Percentiles rank a stretch among this genome's conserved stretches.
Conservation (phyloP, 2,888 invertebrate species). For the Linyphia triangularis region DNA sequence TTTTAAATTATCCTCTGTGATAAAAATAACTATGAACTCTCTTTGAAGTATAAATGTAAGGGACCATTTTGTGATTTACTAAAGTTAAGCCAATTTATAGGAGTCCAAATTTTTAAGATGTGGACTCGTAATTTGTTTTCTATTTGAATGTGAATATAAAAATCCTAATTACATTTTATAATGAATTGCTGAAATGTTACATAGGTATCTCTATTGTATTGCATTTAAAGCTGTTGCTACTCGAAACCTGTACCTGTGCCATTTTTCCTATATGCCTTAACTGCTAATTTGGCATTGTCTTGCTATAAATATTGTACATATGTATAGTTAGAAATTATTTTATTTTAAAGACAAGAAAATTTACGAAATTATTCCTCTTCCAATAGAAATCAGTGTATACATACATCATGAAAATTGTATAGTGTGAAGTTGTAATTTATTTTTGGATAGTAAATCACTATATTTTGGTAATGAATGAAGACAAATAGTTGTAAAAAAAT, state of each 20-base stretch:
- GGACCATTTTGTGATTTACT: conserved; percentile 23
- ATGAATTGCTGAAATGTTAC: not conserved
- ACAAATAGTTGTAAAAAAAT: not conserved
- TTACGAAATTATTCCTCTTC: conserved; percentile 1
- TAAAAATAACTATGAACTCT: conserved; percentile 5
- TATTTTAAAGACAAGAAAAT: conserved; percentile 19
- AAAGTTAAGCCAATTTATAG: not conserved
- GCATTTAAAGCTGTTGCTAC: conserved; percentile 49
- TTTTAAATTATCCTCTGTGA: conserved; percentile 38
- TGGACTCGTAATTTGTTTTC: not conserved
- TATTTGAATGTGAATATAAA: conserved; percentile 1
- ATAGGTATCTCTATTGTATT: conserved; percentile 40
- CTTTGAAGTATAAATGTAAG: not conserved
- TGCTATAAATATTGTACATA: conserved; percentile 36
- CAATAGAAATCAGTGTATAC: conserved; percentile 14
- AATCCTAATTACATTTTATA: not conserved
- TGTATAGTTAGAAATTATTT: conserved; percentile 50
- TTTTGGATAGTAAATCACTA: not conserved
- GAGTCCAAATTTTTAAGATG: not conserved
- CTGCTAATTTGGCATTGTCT: conserved; percentile 21
- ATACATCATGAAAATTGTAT: not conserved
- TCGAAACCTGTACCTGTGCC: conserved; percentile 37
- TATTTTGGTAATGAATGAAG: not conserved
- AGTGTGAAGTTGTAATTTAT: conserved; percentile 3
- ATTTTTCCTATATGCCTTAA: conserved; percentile 60